Evolutionary conservation across 2,888 invertebrate genomes (phyloP).

Genomic region (Drosophila subquinaria): DNA sequence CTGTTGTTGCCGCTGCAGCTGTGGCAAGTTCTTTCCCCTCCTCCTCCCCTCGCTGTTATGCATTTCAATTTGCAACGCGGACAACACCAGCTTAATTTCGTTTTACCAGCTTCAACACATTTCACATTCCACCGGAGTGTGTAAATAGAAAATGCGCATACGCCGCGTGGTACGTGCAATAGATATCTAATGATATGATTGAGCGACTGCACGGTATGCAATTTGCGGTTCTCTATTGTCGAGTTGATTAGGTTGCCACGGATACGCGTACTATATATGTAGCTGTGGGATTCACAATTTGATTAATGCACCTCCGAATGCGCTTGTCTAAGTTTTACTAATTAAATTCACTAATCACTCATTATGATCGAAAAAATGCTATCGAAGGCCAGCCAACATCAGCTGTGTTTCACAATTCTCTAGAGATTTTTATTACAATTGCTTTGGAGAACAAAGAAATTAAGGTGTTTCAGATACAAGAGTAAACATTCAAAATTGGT

Average conservation of each 20-base stretch:
- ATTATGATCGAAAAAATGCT: not conserved
- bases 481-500: no score
- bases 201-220: not conserved
- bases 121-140: slow-evolving; percentile 12
- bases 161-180: slow-evolving; percentile 50
- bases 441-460: not conserved
- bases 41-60: slow-evolving; percentile 13
- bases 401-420: no score
- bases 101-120: slow-evolving; percentile 23
- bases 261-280: slow-evolving; percentile 19
- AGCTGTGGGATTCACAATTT: slow-evolving; percentile 22
- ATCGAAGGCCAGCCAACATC: not conserved
- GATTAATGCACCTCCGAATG: slow-evolving; percentile 18
- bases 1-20: slow-evolving; percentile 13
- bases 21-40: slow-evolving; percentile 9
- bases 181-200: slow-evolving; percentile 16
- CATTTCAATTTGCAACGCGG: slow-evolving; percentile 59
- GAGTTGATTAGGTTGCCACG: slow-evolving; percentile 56
- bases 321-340: not conserved
- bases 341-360: not conserved
- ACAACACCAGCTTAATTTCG: slow-evolving; percentile 55
- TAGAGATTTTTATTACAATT: not conserved
- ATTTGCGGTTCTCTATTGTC: slow-evolving; percentile 13
- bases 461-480: not conserved
- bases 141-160: slow-evolving; percentile 51